Evolutionary conservation across 2,797 vertebrate species (phyloP), one percentile per base, ranked within the genome.

Genomic region (Crotalus adamanteus): DNA sequence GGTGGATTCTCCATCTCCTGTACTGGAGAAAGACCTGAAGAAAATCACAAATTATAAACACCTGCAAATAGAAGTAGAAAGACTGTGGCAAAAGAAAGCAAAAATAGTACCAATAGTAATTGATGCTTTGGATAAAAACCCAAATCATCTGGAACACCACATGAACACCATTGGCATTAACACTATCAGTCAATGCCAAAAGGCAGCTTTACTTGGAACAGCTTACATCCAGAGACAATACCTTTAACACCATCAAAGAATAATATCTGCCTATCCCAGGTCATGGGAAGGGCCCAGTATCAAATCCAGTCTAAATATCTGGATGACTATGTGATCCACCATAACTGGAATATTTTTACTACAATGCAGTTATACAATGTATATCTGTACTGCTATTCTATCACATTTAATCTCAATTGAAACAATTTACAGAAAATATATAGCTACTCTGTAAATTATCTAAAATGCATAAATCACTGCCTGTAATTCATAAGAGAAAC

Each of bases 341-440:
- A 47, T 63, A 65, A 94, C 26, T 94, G 42, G 12, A 93, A 93
- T 42, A 88, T 51, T 2, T 94, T 95, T 93, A 92, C 28, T 89
- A 1, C 25, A 92, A 91, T 91, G 28, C n/a, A 0, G 92, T 0
- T 69, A 59, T 60, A 18, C 6, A 22, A 51, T 90, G 42, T 42
- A 42, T 42, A 42, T 42, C 42, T 42, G 42, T 42, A 42, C 42
- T 42, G 42, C 42, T 42, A 42, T 42, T 42, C 42, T 6, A 14
- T 2, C 31, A 94, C 89, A 90, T 22, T 5, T 31, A 25, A 57
- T 6, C 83, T 59, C 47, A 94, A 91, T 26, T 22, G 73, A 60
- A 78, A 90, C 91, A 87, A 1, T 5, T 69, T 6, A 26, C 78
- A 69, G 6, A 90, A 91, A 88, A 11, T 51, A 47, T 26, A 2